A percentile compares a stretch with the other conserved stretches of the same genome.
Evolutionary conservation across 2,888 invertebrate species (phyloP).

Genomic region (Pycnomerus fuliginosus): DNA sequence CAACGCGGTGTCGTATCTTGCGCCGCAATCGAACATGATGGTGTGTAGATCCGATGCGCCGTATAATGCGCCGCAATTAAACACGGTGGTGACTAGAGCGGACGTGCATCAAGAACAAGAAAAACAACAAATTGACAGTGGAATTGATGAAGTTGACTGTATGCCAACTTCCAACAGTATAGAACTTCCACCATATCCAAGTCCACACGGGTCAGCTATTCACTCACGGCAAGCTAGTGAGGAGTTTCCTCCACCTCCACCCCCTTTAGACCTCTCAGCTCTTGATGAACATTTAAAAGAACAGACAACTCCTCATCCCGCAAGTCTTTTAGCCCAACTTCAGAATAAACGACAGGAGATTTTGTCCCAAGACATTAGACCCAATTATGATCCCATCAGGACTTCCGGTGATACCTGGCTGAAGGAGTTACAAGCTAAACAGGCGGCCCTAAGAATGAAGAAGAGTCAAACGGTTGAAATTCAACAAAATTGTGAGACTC

Average conservation of each 20-base stretch:
- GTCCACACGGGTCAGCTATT: constrained; percentile 71
- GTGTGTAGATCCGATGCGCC: not conserved
- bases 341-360: constrained; percentile 67
- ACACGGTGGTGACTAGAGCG: constrained; percentile 73
- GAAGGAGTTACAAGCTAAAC: constrained; percentile 77
- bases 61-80: constrained; percentile 27
- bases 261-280: constrained; percentile 69
- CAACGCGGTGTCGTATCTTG: constrained; percentile 42
- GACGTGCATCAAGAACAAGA: constrained; percentile 84
- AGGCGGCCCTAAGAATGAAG: constrained; percentile 63
- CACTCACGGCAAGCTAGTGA: constrained; percentile 86
- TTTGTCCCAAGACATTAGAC: constrained; percentile 53
- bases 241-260: constrained; percentile 88
- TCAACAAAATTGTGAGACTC: too few relatives aligned
- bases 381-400: constrained; percentile 45
- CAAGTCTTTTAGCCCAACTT: constrained; percentile 60
- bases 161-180: constrained; percentile 55
- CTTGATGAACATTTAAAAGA: constrained; percentile 57
- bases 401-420: constrained; percentile 66
- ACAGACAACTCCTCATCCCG: constrained; percentile 38
- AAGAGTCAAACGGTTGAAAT: constrained; percentile 53
- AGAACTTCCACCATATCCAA: constrained; percentile 79
- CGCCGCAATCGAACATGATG: constrained; percentile 21
- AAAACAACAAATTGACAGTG: constrained; percentile 58
- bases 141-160: constrained; percentile 67